Evolutionary conservation across 53 echinoderm and acorn worm species (phyloP).

Genomic region (Paracentrotus lividus): DNA sequence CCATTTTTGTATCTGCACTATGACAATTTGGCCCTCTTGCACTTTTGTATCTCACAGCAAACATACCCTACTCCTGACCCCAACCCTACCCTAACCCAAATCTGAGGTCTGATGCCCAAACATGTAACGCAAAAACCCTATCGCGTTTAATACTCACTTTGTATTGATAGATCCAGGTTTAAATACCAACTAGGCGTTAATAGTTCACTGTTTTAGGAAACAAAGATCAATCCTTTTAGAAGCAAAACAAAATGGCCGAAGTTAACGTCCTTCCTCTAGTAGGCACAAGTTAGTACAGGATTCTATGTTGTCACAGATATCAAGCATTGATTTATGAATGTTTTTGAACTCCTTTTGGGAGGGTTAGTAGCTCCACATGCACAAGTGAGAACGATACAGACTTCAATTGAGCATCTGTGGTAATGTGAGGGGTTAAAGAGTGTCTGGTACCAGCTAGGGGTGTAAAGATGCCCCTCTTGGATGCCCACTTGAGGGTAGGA

Average conservation of each 20-base stretch:
- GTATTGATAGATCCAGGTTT: constrained; percentile 40
- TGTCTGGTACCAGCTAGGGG: constrained; percentile 9
- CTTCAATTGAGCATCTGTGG: not conserved
- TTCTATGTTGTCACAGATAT: not conserved
- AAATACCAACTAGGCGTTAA: constrained; percentile 8
- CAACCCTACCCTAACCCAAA: no score
- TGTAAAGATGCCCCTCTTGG: not conserved
- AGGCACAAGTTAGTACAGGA: not conserved
- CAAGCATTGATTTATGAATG: not conserved
- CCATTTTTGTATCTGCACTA: no score
- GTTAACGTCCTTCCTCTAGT: not conserved
- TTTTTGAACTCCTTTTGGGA: not conserved
- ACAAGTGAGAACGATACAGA: not conserved
- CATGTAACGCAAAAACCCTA: not conserved
- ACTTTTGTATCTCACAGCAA: no score
- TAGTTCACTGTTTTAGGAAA: not conserved
- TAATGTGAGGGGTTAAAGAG: not conserved
- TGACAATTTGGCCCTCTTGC: no score
- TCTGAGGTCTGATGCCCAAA: no score
- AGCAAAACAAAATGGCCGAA: not conserved
- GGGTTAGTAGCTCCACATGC: not conserved
- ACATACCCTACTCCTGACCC: no score
- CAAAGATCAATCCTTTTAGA: not conserved
- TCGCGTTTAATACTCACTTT: not conserved
- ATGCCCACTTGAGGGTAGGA: constrained; percentile 23